Evolutionary conservation across 37 sponge, comb jelly and placozoan genomes (phyloP).

Genomic region (Geodia barretti): DNA sequence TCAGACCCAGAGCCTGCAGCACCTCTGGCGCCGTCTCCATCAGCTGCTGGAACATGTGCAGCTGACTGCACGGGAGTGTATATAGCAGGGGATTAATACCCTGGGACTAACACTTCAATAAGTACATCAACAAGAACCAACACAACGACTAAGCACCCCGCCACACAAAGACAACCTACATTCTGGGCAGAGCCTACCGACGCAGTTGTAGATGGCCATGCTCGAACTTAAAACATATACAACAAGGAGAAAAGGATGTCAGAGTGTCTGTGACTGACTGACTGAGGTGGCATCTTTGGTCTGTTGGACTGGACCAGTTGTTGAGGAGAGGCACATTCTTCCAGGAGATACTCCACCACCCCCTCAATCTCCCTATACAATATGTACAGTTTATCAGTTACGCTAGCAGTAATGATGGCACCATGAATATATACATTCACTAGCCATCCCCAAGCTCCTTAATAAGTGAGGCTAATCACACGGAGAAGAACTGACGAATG

Average conservation of each 20-base stretch:
- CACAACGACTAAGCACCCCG: neutral
- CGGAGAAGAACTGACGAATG: too few relatives aligned
- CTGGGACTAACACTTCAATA: too few relatives aligned
- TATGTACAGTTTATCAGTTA: neutral
- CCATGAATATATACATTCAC: too few relatives aligned
- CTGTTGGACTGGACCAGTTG: constrained; percentile 49
- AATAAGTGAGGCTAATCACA: too few relatives aligned
- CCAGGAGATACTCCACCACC: constrained; percentile 18
- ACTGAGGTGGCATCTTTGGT: constrained; percentile 61
- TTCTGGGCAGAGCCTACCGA: neutral
- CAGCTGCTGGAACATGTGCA: constrained; percentile 50
- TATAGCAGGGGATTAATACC: neutral
- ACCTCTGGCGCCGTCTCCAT: constrained; percentile 57
- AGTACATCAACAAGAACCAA: neutral
- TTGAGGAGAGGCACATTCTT: constrained; percentile 70
- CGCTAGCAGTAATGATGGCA: too few relatives aligned
- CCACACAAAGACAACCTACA: neutral
- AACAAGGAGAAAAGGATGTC: neutral
- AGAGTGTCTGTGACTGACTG: constrained; percentile 5
- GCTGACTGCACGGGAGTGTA: constrained; percentile 42
- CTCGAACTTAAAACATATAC: neutral
- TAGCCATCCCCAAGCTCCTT: too few relatives aligned
- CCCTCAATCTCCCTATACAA: constrained; percentile 19
- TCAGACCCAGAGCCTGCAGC: constrained; percentile 31
- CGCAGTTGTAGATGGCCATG: too few relatives aligned